A percentile compares a stretch with the other conserved stretches of the same genome.
Conservation (phyloP, 2,888 invertebrate genomes). For the Nemotelus pantherinus region DNA sequence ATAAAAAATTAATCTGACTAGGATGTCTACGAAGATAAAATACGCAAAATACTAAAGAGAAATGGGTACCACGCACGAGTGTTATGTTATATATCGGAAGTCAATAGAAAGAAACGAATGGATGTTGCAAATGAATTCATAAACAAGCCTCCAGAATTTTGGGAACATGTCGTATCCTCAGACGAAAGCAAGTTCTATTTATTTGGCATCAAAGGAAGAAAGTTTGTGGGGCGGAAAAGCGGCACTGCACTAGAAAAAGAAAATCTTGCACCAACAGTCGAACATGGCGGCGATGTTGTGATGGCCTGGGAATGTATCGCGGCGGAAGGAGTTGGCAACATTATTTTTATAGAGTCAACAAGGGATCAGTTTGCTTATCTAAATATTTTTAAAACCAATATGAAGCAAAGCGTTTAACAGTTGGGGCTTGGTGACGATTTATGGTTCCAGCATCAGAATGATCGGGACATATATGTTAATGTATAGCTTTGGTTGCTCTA, state of each 20-base stretch:
- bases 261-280: conserved; percentile 44
- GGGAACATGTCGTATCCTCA: conserved; percentile 45
- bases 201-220: conserved; percentile 37
- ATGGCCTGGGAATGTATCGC: conserved; percentile 47
- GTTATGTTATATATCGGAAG: no score
- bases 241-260: conserved; percentile 36
- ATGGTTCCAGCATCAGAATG: conserved; percentile 46
- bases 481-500: conserved; percentile 12
- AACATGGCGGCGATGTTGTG: conserved; percentile 44
- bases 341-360: conserved; percentile 39
- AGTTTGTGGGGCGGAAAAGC: conserved; percentile 39
- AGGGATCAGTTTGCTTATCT: conserved; percentile 39
- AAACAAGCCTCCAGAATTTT: conserved; percentile 29
- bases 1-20: not conserved
- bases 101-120: conserved; percentile 34
- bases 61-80: no score
- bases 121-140: conserved; percentile 39
- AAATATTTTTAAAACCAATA: conserved; percentile 39
- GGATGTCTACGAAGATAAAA: no score
- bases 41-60: no score
- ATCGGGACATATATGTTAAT: not conserved
- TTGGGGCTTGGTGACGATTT: conserved; percentile 2
- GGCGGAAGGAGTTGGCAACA: conserved; percentile 35
- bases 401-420: not conserved
- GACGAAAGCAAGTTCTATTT: conserved; percentile 47